Evolutionary conservation across 2,888 invertebrate species (phyloP).

Genomic region (Mythimna ferrago): DNA sequence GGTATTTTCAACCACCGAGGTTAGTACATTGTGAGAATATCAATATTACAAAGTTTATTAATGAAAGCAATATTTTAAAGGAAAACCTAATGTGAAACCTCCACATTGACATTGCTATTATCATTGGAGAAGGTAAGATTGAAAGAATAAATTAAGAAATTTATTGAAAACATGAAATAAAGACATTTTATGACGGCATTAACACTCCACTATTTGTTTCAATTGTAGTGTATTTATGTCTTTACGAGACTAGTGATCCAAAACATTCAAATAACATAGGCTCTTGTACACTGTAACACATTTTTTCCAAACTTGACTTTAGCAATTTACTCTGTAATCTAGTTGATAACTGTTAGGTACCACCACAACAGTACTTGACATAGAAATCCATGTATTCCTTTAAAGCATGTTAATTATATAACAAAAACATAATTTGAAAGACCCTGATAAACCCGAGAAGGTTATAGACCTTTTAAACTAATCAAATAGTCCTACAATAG

Average conservation of each 20-base stretch:
- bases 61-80: slow-evolving; percentile 16
- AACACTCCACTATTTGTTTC: not conserved
- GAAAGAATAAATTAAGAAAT: not conserved
- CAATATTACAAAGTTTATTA: slow-evolving; percentile 22
- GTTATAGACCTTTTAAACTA: slow-evolving; percentile 30
- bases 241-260: not conserved
- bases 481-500: slow-evolving; percentile 43
- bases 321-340: slow-evolving; percentile 8
- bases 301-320: slow-evolving; percentile 24
- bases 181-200: not conserved
- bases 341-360: slow-evolving; percentile 15
- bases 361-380: slow-evolving; percentile 35
- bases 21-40: slow-evolving; percentile 22
- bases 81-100: slow-evolving; percentile 12
- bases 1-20: slow-evolving; percentile 42
- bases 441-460: slow-evolving; percentile 18
- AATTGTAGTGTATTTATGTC: not conserved
- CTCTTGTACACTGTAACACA: not conserved
- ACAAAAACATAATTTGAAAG: slow-evolving; percentile 19
- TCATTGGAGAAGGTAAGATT: not conserved
- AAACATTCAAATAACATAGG: not conserved
- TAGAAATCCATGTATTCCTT: slow-evolving; percentile 9
- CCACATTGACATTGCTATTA: not conserved
- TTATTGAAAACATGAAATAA: not conserved
- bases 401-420: slow-evolving; percentile 13